Evolutionary conservation across 2,797 vertebrate genomes (phyloP).

Genomic region (Chloroceryle inda): DNA sequence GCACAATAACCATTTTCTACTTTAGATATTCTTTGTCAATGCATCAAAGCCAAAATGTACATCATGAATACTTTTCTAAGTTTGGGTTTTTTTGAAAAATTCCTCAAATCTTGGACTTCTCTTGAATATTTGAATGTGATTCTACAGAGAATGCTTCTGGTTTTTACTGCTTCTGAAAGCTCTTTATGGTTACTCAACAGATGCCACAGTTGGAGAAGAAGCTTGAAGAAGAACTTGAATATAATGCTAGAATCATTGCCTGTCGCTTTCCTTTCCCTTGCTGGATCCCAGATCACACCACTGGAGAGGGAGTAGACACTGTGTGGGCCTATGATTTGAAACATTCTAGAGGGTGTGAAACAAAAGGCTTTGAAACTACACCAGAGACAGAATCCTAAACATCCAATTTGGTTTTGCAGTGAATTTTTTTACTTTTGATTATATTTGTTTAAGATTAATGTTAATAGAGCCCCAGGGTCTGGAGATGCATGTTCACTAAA

Average conservation of each 20-base stretch:
- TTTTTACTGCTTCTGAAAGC: background rate
- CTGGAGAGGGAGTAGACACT: slow-evolving; percentile 91
- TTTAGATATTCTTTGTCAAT: background rate
- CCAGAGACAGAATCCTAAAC: background rate
- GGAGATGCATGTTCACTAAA: background rate
- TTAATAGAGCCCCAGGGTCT: background rate
- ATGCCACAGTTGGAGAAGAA: slow-evolving; percentile 93
- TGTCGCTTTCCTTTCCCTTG: slow-evolving; percentile 96
- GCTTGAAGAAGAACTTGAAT: slow-evolving; percentile 86
- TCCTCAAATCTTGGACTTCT: background rate
- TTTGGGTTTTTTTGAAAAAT: background rate
- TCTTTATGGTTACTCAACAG: slow-evolving; percentile 78
- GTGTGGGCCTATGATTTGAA: slow-evolving; percentile 91
- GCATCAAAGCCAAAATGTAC: background rate
- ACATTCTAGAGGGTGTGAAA: slow-evolving; percentile 62
- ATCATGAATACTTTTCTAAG: background rate
- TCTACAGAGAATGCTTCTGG: background rate
- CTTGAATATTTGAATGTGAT: background rate
- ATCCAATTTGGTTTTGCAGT: background rate
- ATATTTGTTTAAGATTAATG: background rate
- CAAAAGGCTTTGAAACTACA: background rate
- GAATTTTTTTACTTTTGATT: background rate
- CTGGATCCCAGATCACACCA: slow-evolving; percentile 87
- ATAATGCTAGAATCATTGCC: slow-evolving; percentile 88
- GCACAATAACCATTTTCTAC: background rate